Conservation (phyloP, 2,797 vertebrate species). For the Schizothorax lantsangensis region DNA sequence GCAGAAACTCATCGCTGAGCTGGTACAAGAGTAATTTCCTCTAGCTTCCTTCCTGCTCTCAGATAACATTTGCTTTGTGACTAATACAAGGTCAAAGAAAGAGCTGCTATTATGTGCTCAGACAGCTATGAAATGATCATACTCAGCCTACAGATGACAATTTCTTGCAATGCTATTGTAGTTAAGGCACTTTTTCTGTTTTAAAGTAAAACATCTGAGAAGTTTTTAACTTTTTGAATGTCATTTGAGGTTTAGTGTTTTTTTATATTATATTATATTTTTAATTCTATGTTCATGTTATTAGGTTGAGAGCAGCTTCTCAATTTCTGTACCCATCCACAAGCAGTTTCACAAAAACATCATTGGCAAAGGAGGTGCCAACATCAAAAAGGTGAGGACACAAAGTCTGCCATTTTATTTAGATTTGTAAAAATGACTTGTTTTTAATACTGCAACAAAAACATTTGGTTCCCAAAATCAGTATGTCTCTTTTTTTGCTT, state of each 20-base stretch:
- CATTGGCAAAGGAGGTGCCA: constrained; percentile 83
- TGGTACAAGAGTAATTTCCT: constrained; percentile 69
- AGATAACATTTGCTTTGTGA: background rate
- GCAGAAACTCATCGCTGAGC: constrained; percentile 81
- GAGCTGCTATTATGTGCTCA: background rate
- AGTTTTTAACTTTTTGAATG: background rate
- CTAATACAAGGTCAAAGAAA: background rate
- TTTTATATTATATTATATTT: background rate
- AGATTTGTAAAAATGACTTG: background rate
- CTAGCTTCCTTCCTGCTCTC: background rate
- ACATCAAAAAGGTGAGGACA: constrained; percentile 82
- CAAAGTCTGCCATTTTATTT: background rate
- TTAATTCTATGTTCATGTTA: constrained; percentile 1
- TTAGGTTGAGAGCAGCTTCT: constrained; percentile 85
- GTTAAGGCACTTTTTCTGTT: background rate
- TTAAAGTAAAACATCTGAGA: background rate
- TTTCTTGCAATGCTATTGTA: background rate
- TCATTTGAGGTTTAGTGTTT: background rate
- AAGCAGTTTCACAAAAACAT: constrained; percentile 89
- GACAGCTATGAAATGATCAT: background rate
- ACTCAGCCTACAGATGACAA: background rate
- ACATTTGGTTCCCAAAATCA: too few species aligned
- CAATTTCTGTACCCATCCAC: constrained; percentile 82
- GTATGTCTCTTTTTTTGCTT: background rate
- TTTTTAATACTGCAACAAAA: background rate